Evolutionary conservation across 2,113 vertebrate genomes (phyloP), one percentile per base, ranked within the genome.

Genomic region (Brachirus orientalis): DNA sequence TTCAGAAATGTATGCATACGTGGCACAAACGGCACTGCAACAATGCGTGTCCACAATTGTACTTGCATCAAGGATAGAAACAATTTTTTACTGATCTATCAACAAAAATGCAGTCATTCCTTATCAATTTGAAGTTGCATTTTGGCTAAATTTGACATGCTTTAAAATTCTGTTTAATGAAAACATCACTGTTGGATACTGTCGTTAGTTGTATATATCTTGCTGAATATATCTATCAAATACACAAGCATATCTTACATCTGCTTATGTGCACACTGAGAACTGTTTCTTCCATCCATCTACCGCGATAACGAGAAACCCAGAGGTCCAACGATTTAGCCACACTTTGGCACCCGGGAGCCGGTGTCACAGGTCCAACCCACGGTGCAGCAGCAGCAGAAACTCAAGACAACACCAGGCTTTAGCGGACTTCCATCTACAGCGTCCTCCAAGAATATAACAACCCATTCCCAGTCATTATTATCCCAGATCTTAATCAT

Each of bases 371-470:
- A 61, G 47, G 48, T 73, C 82, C 74, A 82, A 72, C 60, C 69
- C 76, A 62, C 57, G 3, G n/a, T 1, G 60, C 46, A 57, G 43
- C 40, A 38, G 60, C 54, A 17, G 41, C 58, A 46, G 84, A 76
- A 88, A 81, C 78, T 54, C 6, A 59, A 82, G 70, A 83, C 64
- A 56, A 60, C 69, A 78, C 63, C 55, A 40, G n/a, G 65, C 45
- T 73, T 74, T 52, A 81, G 64, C 76, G 48, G 54, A 82, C 70
- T 82, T 85, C 79, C 82, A 83, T 82, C 65, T 63, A 78, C 52
- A 80, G 76, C 63, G 75, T 72, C 61, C 57, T 62, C 70, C 61
- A 67, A 79, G 65, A 86, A 69, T 58, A 73, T 64, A 79, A 69
- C 69, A 62, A 67, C 43, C 38, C 11, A 71, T 67, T 71, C 71